Percentiles rank a stretch among this genome's conserved stretches.
Conservation (phyloP, 2,888 invertebrate genomes). For the Anarsia innoxiella region DNA sequence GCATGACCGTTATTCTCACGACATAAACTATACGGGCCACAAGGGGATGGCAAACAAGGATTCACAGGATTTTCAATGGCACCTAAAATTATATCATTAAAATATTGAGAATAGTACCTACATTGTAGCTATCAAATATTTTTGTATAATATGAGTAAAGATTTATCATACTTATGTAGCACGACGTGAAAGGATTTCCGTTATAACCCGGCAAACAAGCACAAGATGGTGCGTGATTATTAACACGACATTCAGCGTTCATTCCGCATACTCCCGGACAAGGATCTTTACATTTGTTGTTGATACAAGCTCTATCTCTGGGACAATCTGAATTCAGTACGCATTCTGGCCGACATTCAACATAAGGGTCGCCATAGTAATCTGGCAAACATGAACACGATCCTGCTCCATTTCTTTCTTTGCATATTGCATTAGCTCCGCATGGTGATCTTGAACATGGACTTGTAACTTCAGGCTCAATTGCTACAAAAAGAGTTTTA, state of each 20-base stretch:
- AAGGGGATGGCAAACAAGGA: conserved; percentile 80
- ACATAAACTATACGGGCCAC: conserved; percentile 88
- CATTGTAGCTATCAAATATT: too few relatives aligned
- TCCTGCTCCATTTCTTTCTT: conserved; percentile 85
- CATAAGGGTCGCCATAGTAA: conserved; percentile 90
- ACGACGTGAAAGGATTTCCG: conserved; percentile 86
- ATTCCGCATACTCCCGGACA: conserved; percentile 88
- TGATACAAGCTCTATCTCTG: conserved; percentile 83
- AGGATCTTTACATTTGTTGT: conserved; percentile 89
- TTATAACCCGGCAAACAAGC: conserved; percentile 82
- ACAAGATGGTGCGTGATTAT: conserved; percentile 88
- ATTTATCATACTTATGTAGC: conserved; percentile 70
- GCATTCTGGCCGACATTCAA: conserved; percentile 91
- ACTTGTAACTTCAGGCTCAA: conserved; percentile 64
- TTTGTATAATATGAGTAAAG: conserved; percentile 10
- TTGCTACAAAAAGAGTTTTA: conserved; percentile 61
- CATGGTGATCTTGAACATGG: conserved; percentile 91
- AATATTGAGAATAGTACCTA: too few relatives aligned
- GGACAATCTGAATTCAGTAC: conserved; percentile 90
- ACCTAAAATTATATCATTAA: conserved; percentile 36
- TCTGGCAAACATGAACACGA: conserved; percentile 88
- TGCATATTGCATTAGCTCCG: conserved; percentile 89
- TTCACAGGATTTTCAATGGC: conserved; percentile 54
- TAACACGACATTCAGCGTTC: conserved; percentile 87
- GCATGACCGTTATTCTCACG: conserved; percentile 82